These are phyloP conservation scores for Phyllopteryx taeniolatus DNA, from an alignment of 2,113 vertebrate genomes.

Conservation along the genomic window DNA sequence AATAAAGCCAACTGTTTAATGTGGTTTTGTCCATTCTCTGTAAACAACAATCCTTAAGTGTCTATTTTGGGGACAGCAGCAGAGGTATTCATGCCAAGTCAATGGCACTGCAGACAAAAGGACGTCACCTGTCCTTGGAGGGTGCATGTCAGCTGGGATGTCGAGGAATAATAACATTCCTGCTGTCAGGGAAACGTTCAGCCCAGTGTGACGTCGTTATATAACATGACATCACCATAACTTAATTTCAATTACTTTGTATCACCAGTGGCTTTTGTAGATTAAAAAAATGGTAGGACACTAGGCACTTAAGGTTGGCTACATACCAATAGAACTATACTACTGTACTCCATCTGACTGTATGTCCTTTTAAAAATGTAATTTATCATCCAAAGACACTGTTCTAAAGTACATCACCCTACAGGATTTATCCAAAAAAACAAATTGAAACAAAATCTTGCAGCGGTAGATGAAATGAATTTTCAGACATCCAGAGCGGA, in stretches of 20 bases:
- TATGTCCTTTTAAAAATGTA: neutral
- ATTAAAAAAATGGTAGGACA: neutral
- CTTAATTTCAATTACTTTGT: neutral
- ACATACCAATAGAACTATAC: neutral
- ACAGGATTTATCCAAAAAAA: neutral
- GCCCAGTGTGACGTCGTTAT: neutral
- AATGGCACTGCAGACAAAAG: constrained; percentile 27
- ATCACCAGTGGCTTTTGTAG: neutral
- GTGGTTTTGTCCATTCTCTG: constrained; percentile 24
- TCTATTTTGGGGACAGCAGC: constrained; percentile 19
- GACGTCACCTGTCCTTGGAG: constrained; percentile 33
- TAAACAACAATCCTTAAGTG: constrained; percentile 11
- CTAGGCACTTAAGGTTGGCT: neutral
- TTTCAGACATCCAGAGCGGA: neutral
- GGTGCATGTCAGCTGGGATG: constrained; percentile 33
- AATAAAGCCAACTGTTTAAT: constrained; percentile 4
- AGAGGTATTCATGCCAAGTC: constrained; percentile 17
- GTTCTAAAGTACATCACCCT: neutral
- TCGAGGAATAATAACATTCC: constrained; percentile 27
- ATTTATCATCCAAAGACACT: neutral
- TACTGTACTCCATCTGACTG: neutral
- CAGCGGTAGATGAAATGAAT: too few relatives aligned
- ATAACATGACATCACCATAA: neutral
- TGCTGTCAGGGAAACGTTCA: neutral
- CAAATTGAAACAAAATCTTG: neutral